Base-by-base conservation (phyloP, 2,113 vertebrate species). In the Rynchops niger region DNA sequence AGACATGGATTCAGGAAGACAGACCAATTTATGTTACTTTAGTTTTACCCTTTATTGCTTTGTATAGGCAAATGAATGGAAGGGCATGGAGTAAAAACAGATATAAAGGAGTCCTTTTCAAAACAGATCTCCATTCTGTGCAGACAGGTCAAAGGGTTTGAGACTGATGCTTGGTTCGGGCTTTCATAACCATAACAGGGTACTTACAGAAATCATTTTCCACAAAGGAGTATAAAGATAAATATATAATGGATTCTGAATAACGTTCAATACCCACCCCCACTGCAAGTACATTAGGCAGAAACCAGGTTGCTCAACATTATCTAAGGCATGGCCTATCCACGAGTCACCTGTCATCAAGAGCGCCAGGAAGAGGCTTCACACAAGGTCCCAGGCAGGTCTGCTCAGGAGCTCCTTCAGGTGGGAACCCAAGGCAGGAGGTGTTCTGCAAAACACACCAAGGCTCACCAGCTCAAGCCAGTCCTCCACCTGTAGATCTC, bases 21-120 rank as follows among this genome's bases (percentile, higher is more conserved):
- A 99, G 99, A 98, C 98, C 99, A 99, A 99, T 99, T 99, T 99
- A 99, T 99, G 99, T 99, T 99, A 99, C 99, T 98, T 98, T 98
- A 98, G 97, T 98, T 98, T 98, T 98, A 95, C 97, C 97, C 98
- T 98, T 98, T 98, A 99, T 99, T 98, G 98, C 98, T 99, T 98
- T 98, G 93, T 96, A 98, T 98, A 98, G 98, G 98, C 98, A 98
- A 98, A 98, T 98, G 99, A 99, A 99, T 98, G 98, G 98, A 99
- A 98, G 98, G 98, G 98, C 98, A 98, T 62, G 97, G 97, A 92
- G 97, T 97, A 98, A 98, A 98, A 98, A 98, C 98, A 98, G 97
- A 98, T 98, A 98, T 97, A 98, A 98, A 99, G 97, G 92, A 96
- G 86, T 93, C 96, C 94, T 97, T 95, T 95, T 93, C 82, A 94